Conservation (phyloP, 2,888 invertebrate genomes). For the Leucoptera coffeella region DNA sequence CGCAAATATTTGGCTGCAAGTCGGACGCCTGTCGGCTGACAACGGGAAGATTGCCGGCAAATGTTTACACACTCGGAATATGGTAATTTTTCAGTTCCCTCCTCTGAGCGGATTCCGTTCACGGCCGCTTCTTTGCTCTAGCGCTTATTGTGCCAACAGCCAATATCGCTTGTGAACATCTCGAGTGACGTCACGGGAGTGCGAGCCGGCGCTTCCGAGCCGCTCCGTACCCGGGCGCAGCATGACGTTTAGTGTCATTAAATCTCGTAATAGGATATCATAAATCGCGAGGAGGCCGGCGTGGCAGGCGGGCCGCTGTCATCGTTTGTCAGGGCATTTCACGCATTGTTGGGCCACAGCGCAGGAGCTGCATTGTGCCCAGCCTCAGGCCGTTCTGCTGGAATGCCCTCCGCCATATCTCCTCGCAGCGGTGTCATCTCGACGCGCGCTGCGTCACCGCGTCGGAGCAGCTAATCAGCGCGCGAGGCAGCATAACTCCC, state of each 20-base stretch:
- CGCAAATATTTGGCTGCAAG: conserved; percentile 48
- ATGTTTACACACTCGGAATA: conserved; percentile 36
- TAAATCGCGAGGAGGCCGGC: conserved; percentile 46
- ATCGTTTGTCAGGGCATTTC: conserved; percentile 56
- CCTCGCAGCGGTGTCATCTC: no score
- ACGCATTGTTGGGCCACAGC: conserved; percentile 53
- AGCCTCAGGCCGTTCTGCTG: conserved; percentile 11
- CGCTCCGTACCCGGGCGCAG: conserved; percentile 23
- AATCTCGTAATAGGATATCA: conserved; percentile 52
- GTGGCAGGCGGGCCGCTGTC: conserved; percentile 39
- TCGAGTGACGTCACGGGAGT: no score
- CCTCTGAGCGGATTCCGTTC: conserved; percentile 20
- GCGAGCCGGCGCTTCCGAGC: conserved; percentile 19
- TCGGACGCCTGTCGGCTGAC: conserved; percentile 42
- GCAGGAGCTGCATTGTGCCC: conserved; percentile 13
- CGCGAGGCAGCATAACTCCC: conserved; percentile 22
- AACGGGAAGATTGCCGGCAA: conserved; percentile 44
- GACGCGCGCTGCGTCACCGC: no score
- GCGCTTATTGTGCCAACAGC: conserved; percentile 8
- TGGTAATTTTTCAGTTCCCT: conserved; percentile 38
- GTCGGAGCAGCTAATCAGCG: conserved; percentile 24
- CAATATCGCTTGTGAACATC: conserved; percentile 1
- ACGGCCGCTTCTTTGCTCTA: conserved; percentile 9
- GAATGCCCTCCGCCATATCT: neutral
- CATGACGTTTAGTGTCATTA: conserved; percentile 46